Evolutionary conservation across 2,888 invertebrate species (phyloP), one percentile per base, ranked within the genome.

Genomic region (Diloba caeruleocephala): DNA sequence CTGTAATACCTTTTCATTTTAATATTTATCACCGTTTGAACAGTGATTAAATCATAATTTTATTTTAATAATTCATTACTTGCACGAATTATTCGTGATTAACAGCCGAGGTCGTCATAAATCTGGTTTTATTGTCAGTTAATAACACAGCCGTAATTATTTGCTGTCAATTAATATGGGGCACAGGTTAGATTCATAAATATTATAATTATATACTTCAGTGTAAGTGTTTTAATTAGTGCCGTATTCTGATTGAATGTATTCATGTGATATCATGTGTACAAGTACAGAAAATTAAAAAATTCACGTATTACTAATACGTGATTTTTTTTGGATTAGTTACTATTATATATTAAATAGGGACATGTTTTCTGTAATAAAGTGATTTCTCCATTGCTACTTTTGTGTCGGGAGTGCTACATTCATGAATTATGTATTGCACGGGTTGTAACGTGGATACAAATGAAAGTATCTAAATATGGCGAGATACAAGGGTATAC

Each of bases 391-490:
- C 23, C 14, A 33, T 31, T 45, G 39, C 10, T 29, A 45, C 14
- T 23, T 31, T 31, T 26, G 51, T 51, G 25, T 25, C 32, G n/a
- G 3, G 19, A 12, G 29, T 32, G 23, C 37, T 13, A 31, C 29
- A 44, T 61, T 64, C 46, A 69, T 69, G 39, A 50, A 42, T 69
- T 64, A 69, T 59, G 43, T 50, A 69, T 52, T 25, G 28, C 14
- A 33, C 3, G 44, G 39, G 39, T 38, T 48, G 41, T 60, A 57
- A 58, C 51, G 44, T 29, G 34, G 42, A 45, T 66, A 71, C 71
- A 74, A 71, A 71, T 62, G 65, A 67, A 67, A 59, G 60, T 75
- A 69, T 69, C 76, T 52, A 57, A 74, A 69, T 58, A 68, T 61
- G 57, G 53, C 29, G 39, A 61, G 61, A 68, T 72, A 65, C 61